Conservation (phyloP, 2,888 invertebrate species). For the Tanypteryx hageni region DNA sequence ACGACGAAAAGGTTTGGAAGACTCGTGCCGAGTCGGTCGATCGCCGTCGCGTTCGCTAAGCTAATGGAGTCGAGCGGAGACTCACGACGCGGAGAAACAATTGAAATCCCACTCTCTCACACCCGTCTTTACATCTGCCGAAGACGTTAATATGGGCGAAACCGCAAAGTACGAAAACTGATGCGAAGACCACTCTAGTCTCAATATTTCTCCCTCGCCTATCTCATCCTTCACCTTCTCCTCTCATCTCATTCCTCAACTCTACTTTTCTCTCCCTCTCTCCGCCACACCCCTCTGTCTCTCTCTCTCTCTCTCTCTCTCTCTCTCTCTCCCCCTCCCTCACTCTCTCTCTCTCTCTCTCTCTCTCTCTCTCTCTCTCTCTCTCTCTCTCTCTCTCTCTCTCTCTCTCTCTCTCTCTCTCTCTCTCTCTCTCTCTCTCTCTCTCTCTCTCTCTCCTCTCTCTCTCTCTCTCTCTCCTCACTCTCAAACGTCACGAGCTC, state of each 20-base stretch:
- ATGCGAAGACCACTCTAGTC: no score
- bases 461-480: slow-evolving; percentile 7
- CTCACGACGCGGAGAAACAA: background rate
- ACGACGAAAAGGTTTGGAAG: no score
- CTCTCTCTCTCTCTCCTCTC: background rate
- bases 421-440: background rate
- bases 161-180: no score
- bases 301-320: slow-evolving; percentile 25
- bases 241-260: slow-evolving; percentile 26
- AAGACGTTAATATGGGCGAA: no score
- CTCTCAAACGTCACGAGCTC: no score
- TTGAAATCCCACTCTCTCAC: slow-evolving; percentile 45
- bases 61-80: no score
- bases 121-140: slow-evolving; percentile 33
- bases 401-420: slow-evolving; percentile 33
- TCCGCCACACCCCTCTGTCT: slow-evolving; percentile 7
- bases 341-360: slow-evolving; percentile 18
- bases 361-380: slow-evolving; percentile 25
- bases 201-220: no score
- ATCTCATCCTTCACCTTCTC: background rate
- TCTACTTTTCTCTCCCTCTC: slow-evolving; percentile 31
- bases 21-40: no score
- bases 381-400: slow-evolving; percentile 25
- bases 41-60: no score
- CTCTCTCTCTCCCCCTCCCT: background rate